phyloP scores from a whole-genome alignment of 1,140 invertebrate species.

The Hyphantria cunea region DNA sequence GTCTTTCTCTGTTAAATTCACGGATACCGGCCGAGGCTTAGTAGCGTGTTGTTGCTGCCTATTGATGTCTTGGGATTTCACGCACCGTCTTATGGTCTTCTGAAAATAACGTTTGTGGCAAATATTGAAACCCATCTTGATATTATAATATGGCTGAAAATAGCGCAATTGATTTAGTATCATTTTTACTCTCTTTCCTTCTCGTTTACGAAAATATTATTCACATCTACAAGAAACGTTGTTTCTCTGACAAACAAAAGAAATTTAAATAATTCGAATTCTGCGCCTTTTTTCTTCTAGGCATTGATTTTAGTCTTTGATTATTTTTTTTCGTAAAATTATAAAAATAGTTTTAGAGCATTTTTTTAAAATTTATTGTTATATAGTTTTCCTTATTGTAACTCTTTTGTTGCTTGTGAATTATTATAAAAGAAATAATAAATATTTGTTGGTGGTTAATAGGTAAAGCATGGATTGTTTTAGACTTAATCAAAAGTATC shows the following conservation, averaged over 20 bases:
- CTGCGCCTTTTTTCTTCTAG: constrained; percentile 1
- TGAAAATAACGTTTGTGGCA: constrained; percentile 24
- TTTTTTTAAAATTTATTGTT: no score
- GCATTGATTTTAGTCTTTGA: constrained; percentile 1
- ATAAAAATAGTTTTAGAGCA: background rate
- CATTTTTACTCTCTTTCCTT: constrained; percentile 28
- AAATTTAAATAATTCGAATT: constrained; percentile 31
- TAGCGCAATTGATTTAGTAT: constrained; percentile 35
- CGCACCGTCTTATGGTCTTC: constrained; percentile 13
- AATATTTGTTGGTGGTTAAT: no score
- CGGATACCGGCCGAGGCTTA: background rate
- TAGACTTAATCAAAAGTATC: no score
- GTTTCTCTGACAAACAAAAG: constrained; percentile 17
- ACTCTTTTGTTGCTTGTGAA: no score
- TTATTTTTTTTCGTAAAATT: background rate
- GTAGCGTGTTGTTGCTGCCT: background rate
- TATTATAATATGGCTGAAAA: constrained; percentile 15
- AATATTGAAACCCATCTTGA: constrained; percentile 19
- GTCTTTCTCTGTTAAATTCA: constrained; percentile 26
- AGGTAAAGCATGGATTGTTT: no score
- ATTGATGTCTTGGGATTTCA: constrained; percentile 20
- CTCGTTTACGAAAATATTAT: constrained; percentile 2
- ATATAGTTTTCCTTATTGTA: no score
- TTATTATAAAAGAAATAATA: no score
- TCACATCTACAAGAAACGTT: background rate